Evolutionary conservation across 2,797 vertebrate species (phyloP).

Genomic region (Urosaurus nigricauda): DNA sequence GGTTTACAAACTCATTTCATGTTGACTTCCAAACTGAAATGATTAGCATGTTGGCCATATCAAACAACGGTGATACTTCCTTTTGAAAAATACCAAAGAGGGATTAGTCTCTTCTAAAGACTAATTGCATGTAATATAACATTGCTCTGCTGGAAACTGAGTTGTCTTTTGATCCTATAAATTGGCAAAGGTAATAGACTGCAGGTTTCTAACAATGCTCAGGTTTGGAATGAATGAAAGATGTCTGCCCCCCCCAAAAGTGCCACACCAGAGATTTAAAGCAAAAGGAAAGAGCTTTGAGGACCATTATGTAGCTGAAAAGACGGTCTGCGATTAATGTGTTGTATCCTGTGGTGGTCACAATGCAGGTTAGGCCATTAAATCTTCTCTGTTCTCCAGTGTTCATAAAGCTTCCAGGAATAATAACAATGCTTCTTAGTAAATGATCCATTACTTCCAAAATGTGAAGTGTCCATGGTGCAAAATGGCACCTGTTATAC

Average conservation of each 20-base stretch:
- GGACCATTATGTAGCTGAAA: not conserved
- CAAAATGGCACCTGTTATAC: not conserved
- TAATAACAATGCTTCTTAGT: constrained; percentile 15
- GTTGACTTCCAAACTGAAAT: not conserved
- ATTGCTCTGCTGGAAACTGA: not conserved
- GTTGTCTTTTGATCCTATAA: constrained; percentile 18
- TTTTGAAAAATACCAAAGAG: constrained; percentile 18
- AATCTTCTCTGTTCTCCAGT: not conserved
- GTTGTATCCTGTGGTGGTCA: not conserved
- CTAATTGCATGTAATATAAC: constrained; percentile 24
- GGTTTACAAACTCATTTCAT: constrained; percentile 1
- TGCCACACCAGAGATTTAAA: constrained; percentile 4
- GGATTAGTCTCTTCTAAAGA: constrained; percentile 33
- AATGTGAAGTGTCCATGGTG: not conserved
- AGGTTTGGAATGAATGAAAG: constrained; percentile 10
- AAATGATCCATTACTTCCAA: not conserved
- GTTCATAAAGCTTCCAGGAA: constrained; percentile 2
- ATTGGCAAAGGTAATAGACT: constrained; percentile 23
- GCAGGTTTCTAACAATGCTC: constrained; percentile 5
- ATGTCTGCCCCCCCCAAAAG: not conserved
- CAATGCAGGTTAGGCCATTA: constrained; percentile 18
- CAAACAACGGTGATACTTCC: constrained; percentile 1
- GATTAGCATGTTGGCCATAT: constrained; percentile 3
- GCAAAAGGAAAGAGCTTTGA: not conserved
- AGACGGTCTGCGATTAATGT: not conserved